These are phyloP conservation scores for Myripristis murdjan DNA, from an alignment of 2,797 vertebrate genomes.

Conservation along the genomic window DNA sequence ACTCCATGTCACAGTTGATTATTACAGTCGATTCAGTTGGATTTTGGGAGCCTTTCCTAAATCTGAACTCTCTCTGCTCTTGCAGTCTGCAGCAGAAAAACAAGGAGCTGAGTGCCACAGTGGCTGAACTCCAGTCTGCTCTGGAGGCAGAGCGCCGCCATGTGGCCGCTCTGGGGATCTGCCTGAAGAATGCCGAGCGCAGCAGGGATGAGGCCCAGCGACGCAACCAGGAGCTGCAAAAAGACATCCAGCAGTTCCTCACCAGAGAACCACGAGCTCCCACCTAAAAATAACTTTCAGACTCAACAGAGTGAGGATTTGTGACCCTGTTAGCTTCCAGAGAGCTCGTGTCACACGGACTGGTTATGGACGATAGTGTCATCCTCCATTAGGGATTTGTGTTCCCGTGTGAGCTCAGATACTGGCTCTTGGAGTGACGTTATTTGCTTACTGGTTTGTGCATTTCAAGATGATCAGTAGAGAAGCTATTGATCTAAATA, in stretches of 20 bases:
- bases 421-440: slow-evolving; percentile 38
- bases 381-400: neutral
- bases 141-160: slow-evolving; percentile 86
- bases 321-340: slow-evolving; percentile 6
- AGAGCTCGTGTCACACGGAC: slow-evolving; percentile 11
- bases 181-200: slow-evolving; percentile 79
- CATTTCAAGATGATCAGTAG: slow-evolving; percentile 7
- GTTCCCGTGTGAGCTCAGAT: slow-evolving; percentile 21
- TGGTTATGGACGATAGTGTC: slow-evolving; percentile 10
- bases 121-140: slow-evolving; percentile 88
- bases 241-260: slow-evolving; percentile 86
- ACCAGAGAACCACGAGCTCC: slow-evolving; percentile 39
- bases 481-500: slow-evolving; percentile 1
- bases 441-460: slow-evolving; percentile 35
- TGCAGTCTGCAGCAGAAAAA: slow-evolving; percentile 91
- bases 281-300: slow-evolving; percentile 41
- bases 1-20: neutral
- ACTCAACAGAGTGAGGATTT: slow-evolving; percentile 8
- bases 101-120: slow-evolving; percentile 87
- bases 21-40: neutral
- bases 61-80: slow-evolving; percentile 30
- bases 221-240: slow-evolving; percentile 87
- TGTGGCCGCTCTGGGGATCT: slow-evolving; percentile 86
- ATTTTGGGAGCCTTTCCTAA: neutral
- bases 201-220: slow-evolving; percentile 85